Evolutionary conservation across 2,113 vertebrate genomes (phyloP).

Genomic region (Nibea albiflora): DNA sequence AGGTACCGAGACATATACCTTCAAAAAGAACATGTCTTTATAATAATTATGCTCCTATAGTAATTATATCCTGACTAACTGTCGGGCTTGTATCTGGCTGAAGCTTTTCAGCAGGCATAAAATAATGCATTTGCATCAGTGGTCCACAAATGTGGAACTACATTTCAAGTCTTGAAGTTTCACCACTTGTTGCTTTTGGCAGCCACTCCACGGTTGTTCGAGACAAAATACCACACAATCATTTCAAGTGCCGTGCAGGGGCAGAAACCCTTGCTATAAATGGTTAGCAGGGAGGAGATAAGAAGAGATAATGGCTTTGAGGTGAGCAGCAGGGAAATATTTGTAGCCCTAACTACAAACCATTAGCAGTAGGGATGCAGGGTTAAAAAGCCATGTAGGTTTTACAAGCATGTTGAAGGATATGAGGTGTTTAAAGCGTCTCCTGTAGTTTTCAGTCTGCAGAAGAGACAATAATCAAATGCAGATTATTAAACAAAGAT

Average conservation of each 20-base stretch:
- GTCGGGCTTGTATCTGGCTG: conserved; percentile 3
- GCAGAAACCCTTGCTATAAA: conserved; percentile 12
- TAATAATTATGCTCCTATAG: conserved; percentile 8
- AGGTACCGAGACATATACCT: conserved; percentile 4
- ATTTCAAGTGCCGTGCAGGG: conserved; percentile 25
- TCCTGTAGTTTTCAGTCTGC: conserved; percentile 3
- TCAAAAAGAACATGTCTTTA: conserved; percentile 6
- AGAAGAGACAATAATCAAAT: background rate
- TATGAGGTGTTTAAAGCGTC: conserved; percentile 4
- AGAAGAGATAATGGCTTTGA: conserved; percentile 29
- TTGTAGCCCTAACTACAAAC: conserved; percentile 2
- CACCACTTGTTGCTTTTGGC: conserved; percentile 18
- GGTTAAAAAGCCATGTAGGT: background rate
- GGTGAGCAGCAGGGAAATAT: conserved; percentile 18
- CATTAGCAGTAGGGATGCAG: background rate
- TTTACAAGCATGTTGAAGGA: background rate
- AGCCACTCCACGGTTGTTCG: background rate
- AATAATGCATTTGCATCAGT: background rate
- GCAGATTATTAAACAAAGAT: background rate
- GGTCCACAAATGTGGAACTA: background rate
- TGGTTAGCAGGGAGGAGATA: conserved; percentile 20
- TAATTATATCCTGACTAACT: conserved; percentile 34
- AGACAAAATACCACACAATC: conserved; percentile 29
- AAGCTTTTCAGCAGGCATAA: background rate
- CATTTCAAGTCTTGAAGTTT: conserved; percentile 8